A percentile compares a stretch with the other conserved stretches of the same genome.
Conservation (phyloP, 2,113 vertebrate species). For the Otolemur garnettii region DNA sequence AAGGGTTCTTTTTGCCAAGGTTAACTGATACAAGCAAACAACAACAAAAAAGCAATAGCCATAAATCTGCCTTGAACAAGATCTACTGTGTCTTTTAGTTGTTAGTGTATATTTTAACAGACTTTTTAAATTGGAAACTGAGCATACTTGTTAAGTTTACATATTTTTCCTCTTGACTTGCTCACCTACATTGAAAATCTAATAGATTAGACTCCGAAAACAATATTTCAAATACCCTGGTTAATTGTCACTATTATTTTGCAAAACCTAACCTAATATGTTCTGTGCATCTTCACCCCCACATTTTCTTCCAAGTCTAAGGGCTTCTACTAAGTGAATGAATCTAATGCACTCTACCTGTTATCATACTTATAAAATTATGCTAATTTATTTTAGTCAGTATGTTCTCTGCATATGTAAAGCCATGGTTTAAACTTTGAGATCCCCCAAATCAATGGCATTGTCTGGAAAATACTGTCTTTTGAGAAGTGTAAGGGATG, state of each 20-base stretch:
- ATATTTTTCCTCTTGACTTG: neutral
- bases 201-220: neutral
- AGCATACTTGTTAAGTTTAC: neutral
- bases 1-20: constrained; percentile 83
- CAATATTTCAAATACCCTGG: neutral
- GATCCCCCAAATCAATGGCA: neutral
- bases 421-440: neutral
- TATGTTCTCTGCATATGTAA: neutral
- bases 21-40: constrained; percentile 86
- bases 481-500: neutral
- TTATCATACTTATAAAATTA: constrained; percentile 12
- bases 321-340: neutral
- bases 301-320: neutral
- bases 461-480: neutral
- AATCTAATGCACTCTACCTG: neutral
- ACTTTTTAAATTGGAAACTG: constrained; percentile 55
- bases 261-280: neutral
- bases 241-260: neutral
- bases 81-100: constrained; percentile 82
- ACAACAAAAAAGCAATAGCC: constrained; percentile 77
- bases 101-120: constrained; percentile 81
- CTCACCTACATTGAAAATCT: neutral
- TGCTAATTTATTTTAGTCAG: neutral
- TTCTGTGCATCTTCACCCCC: neutral
- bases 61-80: constrained; percentile 85